Percentiles rank a stretch among this genome's conserved stretches.
phyloP scores from a whole-genome alignment of 2,113 vertebrate species.

The Gadus chalcogrammus region DNA sequence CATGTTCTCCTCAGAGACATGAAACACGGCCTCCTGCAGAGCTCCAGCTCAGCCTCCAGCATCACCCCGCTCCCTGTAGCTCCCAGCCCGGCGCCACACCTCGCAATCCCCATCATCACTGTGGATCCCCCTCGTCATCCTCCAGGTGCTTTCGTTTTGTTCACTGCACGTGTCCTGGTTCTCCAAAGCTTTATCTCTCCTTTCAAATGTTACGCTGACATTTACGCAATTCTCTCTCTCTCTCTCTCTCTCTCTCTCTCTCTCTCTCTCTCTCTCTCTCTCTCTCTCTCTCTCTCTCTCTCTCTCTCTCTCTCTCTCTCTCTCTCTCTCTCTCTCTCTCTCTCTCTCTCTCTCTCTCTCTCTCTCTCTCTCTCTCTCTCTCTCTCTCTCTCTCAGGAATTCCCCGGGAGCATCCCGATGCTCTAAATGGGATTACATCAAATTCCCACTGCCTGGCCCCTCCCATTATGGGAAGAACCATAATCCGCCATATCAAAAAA shows the following conservation, averaged over 20 bases:
- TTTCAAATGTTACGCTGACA: no score
- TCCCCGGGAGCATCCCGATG: constrained; percentile 42
- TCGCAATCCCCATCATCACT: no score
- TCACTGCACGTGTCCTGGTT: not conserved
- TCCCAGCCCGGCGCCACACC: not conserved
- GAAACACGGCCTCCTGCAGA: not conserved
- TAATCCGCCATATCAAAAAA: constrained; percentile 17
- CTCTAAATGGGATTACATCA: constrained; percentile 62
- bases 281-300: not conserved
- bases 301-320: not conserved
- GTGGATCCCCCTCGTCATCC: no score
- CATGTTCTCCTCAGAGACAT: constrained; percentile 9
- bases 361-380: constrained; percentile 1
- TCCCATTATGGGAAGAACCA: constrained; percentile 26
- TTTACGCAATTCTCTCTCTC: no score
- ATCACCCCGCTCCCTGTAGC: not conserved
- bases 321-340: not conserved
- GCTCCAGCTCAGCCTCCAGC: not conserved
- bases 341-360: constrained; percentile 1
- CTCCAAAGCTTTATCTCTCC: no score
- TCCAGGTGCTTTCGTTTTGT: no score
- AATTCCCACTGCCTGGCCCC: constrained; percentile 42
- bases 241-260: no score
- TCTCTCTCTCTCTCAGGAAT: constrained; percentile 23
- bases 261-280: no score